A percentile compares a stretch with the other conserved stretches of the same genome.
phyloP scores from a whole-genome alignment of 2,888 invertebrate genomes.

The Leucania comma region DNA sequence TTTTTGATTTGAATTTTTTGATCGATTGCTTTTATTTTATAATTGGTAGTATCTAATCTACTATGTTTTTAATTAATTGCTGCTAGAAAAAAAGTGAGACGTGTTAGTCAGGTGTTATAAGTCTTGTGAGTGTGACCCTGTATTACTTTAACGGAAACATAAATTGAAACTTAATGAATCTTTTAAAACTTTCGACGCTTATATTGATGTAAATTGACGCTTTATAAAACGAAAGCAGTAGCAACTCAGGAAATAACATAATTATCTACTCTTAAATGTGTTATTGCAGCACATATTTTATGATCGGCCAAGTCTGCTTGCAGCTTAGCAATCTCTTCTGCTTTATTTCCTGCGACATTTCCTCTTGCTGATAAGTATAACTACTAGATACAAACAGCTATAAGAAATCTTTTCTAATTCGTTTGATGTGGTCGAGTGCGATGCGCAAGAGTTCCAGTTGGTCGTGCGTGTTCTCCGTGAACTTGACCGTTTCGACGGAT shows the following conservation, averaged over 20 bases:
- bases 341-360: conserved; percentile 17
- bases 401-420: conserved; percentile 12
- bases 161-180: conserved; percentile 20
- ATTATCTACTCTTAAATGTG: conserved; percentile 7
- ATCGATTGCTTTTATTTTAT: conserved; percentile 44
- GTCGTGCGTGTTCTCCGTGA: conserved; percentile 76
- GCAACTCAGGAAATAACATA: conserved; percentile 32
- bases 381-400: conserved; percentile 1
- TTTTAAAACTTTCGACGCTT: conserved; percentile 28
- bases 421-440: conserved; percentile 54
- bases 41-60: conserved; percentile 9
- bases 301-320: conserved; percentile 6
- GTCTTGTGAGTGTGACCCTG: conserved; percentile 15
- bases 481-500: conserved; percentile 86
- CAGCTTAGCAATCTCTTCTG: conserved; percentile 12
- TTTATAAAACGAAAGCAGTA: conserved; percentile 28
- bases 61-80: conserved; percentile 28
- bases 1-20: conserved; percentile 31
- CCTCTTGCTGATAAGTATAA: conserved; percentile 10
- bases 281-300: conserved; percentile 6
- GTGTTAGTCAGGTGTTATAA: conserved; percentile 12
- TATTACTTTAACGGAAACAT: conserved; percentile 24
- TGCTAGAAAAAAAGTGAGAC: conserved; percentile 37
- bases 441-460: conserved; percentile 68
- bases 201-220: neutral